Conservation (phyloP, 2,113 vertebrate genomes). For the Melanocharis versteri region DNA sequence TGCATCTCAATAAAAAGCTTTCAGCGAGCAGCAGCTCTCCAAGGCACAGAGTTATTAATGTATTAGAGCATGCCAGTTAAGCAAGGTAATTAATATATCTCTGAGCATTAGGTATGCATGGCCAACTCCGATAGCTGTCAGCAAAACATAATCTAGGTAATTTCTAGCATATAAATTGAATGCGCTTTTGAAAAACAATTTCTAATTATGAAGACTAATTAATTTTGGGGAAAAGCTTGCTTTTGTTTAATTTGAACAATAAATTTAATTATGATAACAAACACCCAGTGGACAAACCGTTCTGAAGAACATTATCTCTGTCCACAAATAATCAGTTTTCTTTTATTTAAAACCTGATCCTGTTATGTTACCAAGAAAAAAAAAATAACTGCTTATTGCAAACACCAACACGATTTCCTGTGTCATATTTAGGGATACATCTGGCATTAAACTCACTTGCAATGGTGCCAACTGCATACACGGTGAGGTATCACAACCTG, state of each 20-base stretch:
- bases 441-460: neutral
- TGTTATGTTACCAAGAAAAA: neutral
- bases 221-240: conserved; percentile 30
- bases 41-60: conserved; percentile 33
- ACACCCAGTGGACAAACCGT: conserved; percentile 25
- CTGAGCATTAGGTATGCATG: conserved; percentile 54
- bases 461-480: neutral
- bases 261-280: conserved; percentile 45
- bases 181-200: conserved; percentile 41
- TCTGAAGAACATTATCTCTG: conserved; percentile 3
- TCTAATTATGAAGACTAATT: conserved; percentile 46
- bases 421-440: neutral
- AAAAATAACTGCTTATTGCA: neutral
- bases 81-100: conserved; percentile 64
- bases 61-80: conserved; percentile 45
- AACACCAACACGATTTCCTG: neutral
- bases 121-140: conserved; percentile 46
- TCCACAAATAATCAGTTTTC: conserved; percentile 12
- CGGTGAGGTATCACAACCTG: neutral
- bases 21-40: conserved; percentile 9
- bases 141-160: conserved; percentile 48
- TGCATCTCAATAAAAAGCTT: conserved; percentile 17
- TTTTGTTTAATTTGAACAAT: conserved; percentile 53
- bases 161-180: conserved; percentile 42
- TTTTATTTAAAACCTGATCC: conserved; percentile 15